These are phyloP conservation scores for Hycleus phaleratus DNA, from an alignment of 1,140 invertebrate genomes.

Conservation along the genomic window DNA sequence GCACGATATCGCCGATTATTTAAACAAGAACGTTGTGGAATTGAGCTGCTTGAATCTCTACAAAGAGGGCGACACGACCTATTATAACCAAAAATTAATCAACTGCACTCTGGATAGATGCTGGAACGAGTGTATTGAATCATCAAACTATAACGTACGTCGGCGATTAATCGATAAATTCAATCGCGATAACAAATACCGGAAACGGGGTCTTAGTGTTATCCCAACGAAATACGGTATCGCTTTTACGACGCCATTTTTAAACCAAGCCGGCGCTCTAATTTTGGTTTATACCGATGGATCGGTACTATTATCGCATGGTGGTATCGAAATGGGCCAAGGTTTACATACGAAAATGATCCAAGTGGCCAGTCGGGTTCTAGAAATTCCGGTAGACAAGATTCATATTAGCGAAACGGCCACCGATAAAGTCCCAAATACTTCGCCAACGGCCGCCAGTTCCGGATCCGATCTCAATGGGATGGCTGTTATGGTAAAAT, in stretches of 20 bases:
- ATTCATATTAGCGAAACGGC: conserved; percentile 85
- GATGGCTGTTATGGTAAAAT: conserved; percentile 75
- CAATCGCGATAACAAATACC: conserved; percentile 75
- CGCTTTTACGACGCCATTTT: conserved; percentile 66
- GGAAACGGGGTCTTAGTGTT: conserved; percentile 78
- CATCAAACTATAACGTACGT: conserved; percentile 59
- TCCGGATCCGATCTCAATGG: conserved; percentile 89
- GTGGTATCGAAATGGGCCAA: conserved; percentile 94
- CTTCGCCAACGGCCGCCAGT: conserved; percentile 87
- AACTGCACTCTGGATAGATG: conserved; percentile 72
- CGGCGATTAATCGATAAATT: conserved; percentile 56
- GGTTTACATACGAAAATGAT: conserved; percentile 94
- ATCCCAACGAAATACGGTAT: conserved; percentile 91
- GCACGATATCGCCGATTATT: conserved; percentile 62
- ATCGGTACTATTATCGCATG: conserved; percentile 84
- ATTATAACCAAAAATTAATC: conserved; percentile 67
- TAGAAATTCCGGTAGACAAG: conserved; percentile 65
- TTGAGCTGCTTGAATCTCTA: conserved; percentile 67
- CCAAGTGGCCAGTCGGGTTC: conserved; percentile 68
- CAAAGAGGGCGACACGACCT: conserved; percentile 67
- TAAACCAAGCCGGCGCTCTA: conserved; percentile 87
- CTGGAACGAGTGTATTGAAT: conserved; percentile 72
- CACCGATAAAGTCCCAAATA: conserved; percentile 93
- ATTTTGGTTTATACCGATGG: conserved; percentile 88
- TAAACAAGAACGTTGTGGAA: conserved; percentile 53